Evolutionary conservation across 2,113 vertebrate genomes (phyloP).

Genomic region (Rhadina sibilatrix): DNA sequence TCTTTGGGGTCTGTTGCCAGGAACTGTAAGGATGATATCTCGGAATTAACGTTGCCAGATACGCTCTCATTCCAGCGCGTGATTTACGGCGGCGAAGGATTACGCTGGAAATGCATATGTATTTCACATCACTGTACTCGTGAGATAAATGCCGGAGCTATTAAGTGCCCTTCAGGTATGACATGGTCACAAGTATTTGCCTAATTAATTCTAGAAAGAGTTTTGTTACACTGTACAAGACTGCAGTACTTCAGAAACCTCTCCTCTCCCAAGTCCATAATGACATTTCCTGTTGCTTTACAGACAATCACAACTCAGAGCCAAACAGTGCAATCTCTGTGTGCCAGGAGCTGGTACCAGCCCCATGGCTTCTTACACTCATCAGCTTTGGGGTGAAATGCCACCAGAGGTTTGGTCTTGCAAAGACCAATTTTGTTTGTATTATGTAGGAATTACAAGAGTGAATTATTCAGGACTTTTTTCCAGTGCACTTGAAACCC

Average conservation of each 20-base stretch:
- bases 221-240: conserved; percentile 9
- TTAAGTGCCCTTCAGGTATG: conserved; percentile 69
- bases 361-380: background rate
- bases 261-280: background rate
- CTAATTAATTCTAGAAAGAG: conserved; percentile 28
- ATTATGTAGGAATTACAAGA: conserved; percentile 34
- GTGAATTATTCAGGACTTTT: background rate
- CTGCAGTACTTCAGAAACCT: background rate
- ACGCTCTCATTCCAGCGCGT: conserved; percentile 37
- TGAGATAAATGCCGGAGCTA: conserved; percentile 36
- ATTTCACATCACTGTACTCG: background rate
- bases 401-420: conserved; percentile 7
- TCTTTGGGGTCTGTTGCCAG: conserved; percentile 15
- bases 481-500: conserved; percentile 20
- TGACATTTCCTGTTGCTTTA: background rate
- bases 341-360: background rate
- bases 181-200: conserved; percentile 47
- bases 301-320: conserved; percentile 35
- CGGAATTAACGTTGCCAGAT: conserved; percentile 42
- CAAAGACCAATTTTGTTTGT: background rate
- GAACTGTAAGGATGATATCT: conserved; percentile 13
- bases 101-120: background rate
- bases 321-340: conserved; percentile 13
- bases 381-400: background rate
- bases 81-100: conserved; percentile 7